Percentiles rank a stretch among this genome's conserved stretches.
Evolutionary conservation across 2,113 vertebrate species (phyloP).

Genomic region (Chaetops frenatus): DNA sequence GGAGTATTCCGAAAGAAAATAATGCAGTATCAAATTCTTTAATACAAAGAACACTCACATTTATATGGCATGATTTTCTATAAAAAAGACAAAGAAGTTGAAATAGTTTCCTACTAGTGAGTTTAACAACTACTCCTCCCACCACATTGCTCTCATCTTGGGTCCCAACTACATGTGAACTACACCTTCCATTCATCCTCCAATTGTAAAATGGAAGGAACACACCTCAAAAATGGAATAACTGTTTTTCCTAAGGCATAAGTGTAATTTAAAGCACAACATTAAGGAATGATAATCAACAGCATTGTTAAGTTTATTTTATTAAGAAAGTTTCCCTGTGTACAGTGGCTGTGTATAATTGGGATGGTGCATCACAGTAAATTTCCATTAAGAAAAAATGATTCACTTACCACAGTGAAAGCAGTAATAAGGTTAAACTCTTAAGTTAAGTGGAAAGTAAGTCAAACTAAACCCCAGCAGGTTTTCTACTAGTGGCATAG

Average conservation of each 20-base stretch:
- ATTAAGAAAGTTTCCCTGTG: conserved; percentile 4
- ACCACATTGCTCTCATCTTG: not conserved
- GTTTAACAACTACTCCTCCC: not conserved
- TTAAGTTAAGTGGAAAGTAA: conserved; percentile 47
- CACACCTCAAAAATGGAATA: not conserved
- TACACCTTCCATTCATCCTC: not conserved
- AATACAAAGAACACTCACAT: not conserved
- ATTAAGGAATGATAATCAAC: not conserved
- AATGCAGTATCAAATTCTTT: not conserved
- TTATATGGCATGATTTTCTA: not conserved
- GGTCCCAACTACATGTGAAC: not conserved
- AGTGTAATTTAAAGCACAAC: not conserved
- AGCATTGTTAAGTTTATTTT: not conserved
- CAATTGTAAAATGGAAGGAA: not conserved
- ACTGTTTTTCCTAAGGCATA: not conserved
- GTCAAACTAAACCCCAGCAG: conserved; percentile 54
- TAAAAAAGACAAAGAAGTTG: not conserved
- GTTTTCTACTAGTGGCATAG: conserved; percentile 28
- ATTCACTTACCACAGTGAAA: conserved; percentile 19
- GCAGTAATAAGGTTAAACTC: conserved; percentile 44
- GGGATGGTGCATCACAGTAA: not conserved
- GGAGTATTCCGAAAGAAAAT: not conserved
- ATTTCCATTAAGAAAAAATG: conserved; percentile 48
- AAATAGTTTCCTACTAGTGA: not conserved
- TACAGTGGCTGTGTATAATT: not conserved